Percentiles rank a stretch among this genome's conserved stretches.
Conservation (phyloP, 2,888 invertebrate species). For the Catocala sponsa region DNA sequence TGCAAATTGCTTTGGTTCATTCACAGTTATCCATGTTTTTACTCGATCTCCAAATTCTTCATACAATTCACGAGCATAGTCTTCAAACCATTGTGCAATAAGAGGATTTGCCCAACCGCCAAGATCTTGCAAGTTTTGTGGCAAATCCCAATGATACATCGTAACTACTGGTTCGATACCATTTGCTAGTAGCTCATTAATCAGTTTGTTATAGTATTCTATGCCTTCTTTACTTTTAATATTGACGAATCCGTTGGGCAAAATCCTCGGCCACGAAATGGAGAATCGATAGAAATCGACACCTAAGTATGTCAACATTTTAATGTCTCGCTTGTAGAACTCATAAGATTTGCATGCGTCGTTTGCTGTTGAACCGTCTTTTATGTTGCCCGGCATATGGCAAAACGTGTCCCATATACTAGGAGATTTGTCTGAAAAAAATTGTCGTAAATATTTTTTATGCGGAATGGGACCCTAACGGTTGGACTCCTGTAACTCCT, state of each 20-base stretch:
- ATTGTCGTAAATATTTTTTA: neutral
- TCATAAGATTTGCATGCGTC: slow-evolving; percentile 89
- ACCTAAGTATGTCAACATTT: slow-evolving; percentile 77
- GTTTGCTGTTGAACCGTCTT: slow-evolving; percentile 86
- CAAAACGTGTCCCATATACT: slow-evolving; percentile 90
- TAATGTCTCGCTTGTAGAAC: slow-evolving; percentile 86
- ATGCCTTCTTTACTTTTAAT: slow-evolving; percentile 88
- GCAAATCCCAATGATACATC: slow-evolving; percentile 88
- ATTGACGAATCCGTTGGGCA: slow-evolving; percentile 87
- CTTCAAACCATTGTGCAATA: slow-evolving; percentile 81
- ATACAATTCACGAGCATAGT: slow-evolving; percentile 81
- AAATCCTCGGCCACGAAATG: slow-evolving; percentile 89
- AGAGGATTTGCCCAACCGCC: slow-evolving; percentile 87
- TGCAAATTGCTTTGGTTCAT: slow-evolving; percentile 84
- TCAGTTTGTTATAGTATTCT: slow-evolving; percentile 89
- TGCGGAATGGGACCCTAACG: too few relatives aligned
- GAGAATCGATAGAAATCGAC: slow-evolving; percentile 88
- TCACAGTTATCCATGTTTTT: slow-evolving; percentile 88
- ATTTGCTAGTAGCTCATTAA: slow-evolving; percentile 87
- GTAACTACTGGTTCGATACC: slow-evolving; percentile 89
- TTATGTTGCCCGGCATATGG: slow-evolving; percentile 80
- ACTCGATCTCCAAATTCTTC: slow-evolving; percentile 82
- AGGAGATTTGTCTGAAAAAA: slow-evolving; percentile 81
- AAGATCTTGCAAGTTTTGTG: slow-evolving; percentile 84
- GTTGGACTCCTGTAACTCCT: too few relatives aligned